Evolutionary conservation across 2,888 invertebrate species (phyloP), one percentile per base, ranked within the genome.

Genomic region (Limnephilus rhombicus): DNA sequence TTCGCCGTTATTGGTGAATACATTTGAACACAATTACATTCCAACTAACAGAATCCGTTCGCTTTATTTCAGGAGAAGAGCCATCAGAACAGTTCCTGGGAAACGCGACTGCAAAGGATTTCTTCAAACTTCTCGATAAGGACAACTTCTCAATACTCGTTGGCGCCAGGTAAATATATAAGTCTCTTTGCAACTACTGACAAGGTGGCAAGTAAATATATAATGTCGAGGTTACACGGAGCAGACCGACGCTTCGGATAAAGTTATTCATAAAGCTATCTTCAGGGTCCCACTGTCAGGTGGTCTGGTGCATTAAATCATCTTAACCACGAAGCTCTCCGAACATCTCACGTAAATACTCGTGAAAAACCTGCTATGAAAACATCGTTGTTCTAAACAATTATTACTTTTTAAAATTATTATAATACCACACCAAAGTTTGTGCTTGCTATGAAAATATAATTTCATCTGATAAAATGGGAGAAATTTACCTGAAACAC

Each of bases 91-190:
- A 97, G 95, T 98, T 98, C 95, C 96, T 97, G 94, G 98, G 98
- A 94, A 98, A 98, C 95, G 96, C 97, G 94, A 97, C 98, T 94
- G 97, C 97, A 94, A 97, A 97, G 94, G 98, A 99, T 95, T 98
- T 98, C 96, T 99, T 99, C 96, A 98, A 98, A 95, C 97, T 99
- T 95, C 97, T 99, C 95, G 98, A 98, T 95, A 97, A 98, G 95
- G 98, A 99, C 95, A 97, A 98, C 94, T 97, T 97, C 95, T 98
- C 98, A 93, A 97, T 99, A 94, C 97, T 99, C 94, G 97, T 99
- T 94, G 99, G 99, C 94, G 99, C 98, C 94, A 98, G 98, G 98
- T 98, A 96, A 96, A 96, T 94, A 86, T 49, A 89, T 68, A 29
- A 49, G 1, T 91, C 15, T 31, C 31, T 24, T 85, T 24, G 37